These are phyloP conservation scores for Zalophus californianus DNA, from an alignment of 2,797 vertebrate species.

Conservation along the genomic window DNA sequence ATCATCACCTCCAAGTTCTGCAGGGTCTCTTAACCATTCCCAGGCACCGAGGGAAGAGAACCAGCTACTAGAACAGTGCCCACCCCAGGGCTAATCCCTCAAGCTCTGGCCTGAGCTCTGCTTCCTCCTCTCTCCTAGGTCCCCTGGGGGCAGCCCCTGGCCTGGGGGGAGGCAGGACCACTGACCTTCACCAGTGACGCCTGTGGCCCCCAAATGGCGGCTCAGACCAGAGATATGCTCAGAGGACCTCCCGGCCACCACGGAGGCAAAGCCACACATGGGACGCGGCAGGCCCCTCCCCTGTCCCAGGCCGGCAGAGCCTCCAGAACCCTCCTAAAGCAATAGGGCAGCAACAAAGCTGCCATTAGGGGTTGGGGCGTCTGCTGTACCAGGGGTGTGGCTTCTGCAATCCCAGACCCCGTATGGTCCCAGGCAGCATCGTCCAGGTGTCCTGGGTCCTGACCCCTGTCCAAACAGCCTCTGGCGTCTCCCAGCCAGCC, in stretches of 20 bases:
- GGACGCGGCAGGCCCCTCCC: neutral
- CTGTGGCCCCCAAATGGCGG: neutral
- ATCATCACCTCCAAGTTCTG: accelerated
- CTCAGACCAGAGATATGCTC: neutral
- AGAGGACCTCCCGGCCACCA: neutral
- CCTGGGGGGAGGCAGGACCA: neutral
- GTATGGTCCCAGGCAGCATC: accelerated
- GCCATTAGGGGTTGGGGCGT: neutral
- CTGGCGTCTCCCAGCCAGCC: neutral
- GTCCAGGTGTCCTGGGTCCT: accelerated
- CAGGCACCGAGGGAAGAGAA: neutral
- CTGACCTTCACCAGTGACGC: neutral
- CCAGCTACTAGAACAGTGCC: neutral
- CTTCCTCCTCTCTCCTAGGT: neutral
- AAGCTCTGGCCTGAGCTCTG: neutral
- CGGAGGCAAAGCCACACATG: neutral
- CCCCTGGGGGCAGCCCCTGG: neutral
- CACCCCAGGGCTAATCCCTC: neutral
- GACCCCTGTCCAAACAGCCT: neutral
- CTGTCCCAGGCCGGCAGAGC: neutral
- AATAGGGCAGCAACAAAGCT: neutral
- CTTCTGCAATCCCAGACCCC: neutral
- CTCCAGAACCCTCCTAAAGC: neutral
- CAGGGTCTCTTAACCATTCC: neutral
- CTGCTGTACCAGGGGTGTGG: neutral